Evolutionary conservation across 1,140 invertebrate species (phyloP), one percentile per base, ranked within the genome.

Genomic region (Coelopa frigida): DNA sequence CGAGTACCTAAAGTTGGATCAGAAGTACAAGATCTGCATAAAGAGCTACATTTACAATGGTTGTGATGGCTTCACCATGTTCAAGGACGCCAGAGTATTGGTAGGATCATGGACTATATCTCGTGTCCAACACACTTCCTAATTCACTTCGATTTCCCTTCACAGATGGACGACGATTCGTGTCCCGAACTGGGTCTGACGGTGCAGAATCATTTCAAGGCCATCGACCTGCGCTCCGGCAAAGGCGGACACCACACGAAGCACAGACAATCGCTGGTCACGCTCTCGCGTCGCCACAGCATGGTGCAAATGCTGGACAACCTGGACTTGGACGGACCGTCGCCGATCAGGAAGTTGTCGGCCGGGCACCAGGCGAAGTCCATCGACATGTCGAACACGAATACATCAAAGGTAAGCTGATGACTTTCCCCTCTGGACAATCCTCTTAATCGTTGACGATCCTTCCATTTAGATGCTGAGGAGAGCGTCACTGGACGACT

Each of bases 151-250:
- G 11, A 20, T 20, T 49, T 59, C 60, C 8, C 35, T 11, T 4
- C 37, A 2, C 56, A 90, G 85, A 74, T 89, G 36, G 79, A 81
- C 57, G 84, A 87, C 44, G 89, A 92, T 58, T 79, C 85, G 62
- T 87, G 87, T 58, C 85, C 87, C 0, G 83, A 87, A 58, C 68
- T 94, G 35, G 83, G 84, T 11, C 80, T 87, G 50, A 81, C 85
- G 2, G 76, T 93, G 31, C 85, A 89, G 70, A 92, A 93, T 72
- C 88, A 94, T 70, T 93, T 94, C 70, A 78, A 85, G 46, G 82
- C 89, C 4, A 89, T 92, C 47, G 81, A 87, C 67, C 81, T 89
- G 49, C 72, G 85, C 11, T 76, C 77, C 33, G 84, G 83, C 14
- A 80, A 81, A 54, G 73, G 73, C 47, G 76, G 80, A n/a, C 79